These are phyloP conservation scores for Clanis bilineata DNA, from an alignment of 2,888 invertebrate genomes.

Conservation along the genomic window DNA sequence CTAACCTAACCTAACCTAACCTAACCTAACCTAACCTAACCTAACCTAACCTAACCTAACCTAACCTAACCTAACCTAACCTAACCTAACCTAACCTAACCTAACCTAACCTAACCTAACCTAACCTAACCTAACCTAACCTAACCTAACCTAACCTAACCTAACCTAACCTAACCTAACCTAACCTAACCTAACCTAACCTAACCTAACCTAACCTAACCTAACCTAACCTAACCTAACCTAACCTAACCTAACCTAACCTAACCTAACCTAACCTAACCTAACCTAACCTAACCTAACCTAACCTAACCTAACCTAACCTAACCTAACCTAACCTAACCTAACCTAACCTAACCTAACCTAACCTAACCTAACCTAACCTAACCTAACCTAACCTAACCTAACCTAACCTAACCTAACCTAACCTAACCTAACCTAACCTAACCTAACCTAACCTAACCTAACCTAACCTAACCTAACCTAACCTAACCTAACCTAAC, in stretches of 20 bases:
- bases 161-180: neutral
- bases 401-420: neutral
- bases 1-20: constrained; percentile 19
- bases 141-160: neutral
- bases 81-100: constrained; percentile 1
- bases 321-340: constrained; percentile 22
- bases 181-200: neutral
- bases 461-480: neutral
- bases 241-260: constrained; percentile 17
- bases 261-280: neutral
- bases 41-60: constrained; percentile 21
- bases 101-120: neutral
- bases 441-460: neutral
- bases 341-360: constrained; percentile 8
- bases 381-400: neutral
- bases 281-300: constrained; percentile 21
- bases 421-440: neutral
- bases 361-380: neutral
- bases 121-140: neutral
- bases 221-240: constrained; percentile 14
- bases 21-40: constrained; percentile 20
- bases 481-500: neutral
- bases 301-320: constrained; percentile 22
- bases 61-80: constrained; percentile 16
- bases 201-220: neutral